Evolutionary conservation across 2,888 invertebrate genomes (phyloP).

Genomic region (Cephus sareptanus): DNA sequence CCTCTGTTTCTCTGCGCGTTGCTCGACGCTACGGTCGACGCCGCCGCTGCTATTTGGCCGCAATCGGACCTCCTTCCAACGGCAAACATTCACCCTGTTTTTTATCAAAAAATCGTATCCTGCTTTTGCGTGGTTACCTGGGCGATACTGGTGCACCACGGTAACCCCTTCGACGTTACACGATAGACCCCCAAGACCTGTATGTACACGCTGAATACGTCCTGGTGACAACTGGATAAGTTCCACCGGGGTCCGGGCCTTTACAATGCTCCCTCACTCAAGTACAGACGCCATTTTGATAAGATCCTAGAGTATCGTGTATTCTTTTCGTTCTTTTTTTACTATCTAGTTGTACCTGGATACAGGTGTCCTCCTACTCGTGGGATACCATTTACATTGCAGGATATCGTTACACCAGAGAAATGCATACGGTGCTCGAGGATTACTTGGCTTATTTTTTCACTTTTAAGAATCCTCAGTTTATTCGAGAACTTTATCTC

Average conservation of each 20-base stretch:
- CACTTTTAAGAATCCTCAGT: neutral
- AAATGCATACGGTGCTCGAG: neutral
- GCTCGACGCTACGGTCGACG: neutral
- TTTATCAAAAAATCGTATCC: neutral
- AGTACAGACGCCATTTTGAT: neutral
- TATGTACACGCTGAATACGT: neutral
- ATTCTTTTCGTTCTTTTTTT: neutral
- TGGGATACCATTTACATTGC: neutral
- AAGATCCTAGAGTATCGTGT: neutral
- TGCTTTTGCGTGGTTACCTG: constrained; percentile 3
- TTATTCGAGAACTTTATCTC: neutral
- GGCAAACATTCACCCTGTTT: constrained; percentile 16
- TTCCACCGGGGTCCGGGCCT: neutral
- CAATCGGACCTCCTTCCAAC: constrained; percentile 50
- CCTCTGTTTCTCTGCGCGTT: constrained; percentile 26
- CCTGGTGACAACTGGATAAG: neutral
- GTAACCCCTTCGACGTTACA: neutral
- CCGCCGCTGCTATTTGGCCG: constrained; percentile 54
- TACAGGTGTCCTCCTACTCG: neutral
- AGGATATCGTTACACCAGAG: neutral
- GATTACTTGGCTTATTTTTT: neutral
- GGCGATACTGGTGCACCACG: neutral
- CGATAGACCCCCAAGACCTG: neutral
- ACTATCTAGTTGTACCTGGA: neutral
- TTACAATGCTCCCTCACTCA: neutral